A percentile compares a stretch with the other conserved stretches of the same genome.
These are phyloP conservation scores for Drosophila micromelanica DNA, from an alignment of 1,140 invertebrate genomes.

Conservation along the genomic window DNA sequence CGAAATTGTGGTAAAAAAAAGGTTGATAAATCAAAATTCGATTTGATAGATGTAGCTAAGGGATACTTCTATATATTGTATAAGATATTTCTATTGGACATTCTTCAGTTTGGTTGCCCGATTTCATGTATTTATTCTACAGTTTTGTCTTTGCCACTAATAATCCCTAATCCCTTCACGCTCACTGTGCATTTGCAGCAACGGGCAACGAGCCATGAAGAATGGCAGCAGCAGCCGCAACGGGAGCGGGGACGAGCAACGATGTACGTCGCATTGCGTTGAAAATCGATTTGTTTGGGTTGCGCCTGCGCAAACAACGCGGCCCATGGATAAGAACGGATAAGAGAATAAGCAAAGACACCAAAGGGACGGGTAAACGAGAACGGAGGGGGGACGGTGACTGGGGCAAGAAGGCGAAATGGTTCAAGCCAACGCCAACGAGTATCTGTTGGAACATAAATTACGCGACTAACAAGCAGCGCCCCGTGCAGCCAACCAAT, in stretches of 20 bases:
- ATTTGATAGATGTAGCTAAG: no score
- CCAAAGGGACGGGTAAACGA: constrained; percentile 34
- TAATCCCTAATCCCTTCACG: constrained; percentile 81
- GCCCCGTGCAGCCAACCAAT: constrained; percentile 55
- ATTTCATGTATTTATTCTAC: constrained; percentile 8
- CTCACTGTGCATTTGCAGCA: constrained; percentile 67
- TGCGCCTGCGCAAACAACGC: constrained; percentile 84
- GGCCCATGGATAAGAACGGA: constrained; percentile 78
- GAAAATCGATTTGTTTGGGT: constrained; percentile 84
- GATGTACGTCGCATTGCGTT: constrained; percentile 71
- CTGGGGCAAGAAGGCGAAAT: constrained; percentile 30
- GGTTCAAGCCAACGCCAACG: constrained; percentile 76
- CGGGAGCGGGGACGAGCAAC: constrained; percentile 23
- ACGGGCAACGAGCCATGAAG: constrained; percentile 14
- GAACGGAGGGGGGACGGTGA: not conserved
- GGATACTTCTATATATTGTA: no score
- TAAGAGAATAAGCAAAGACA: constrained; percentile 80
- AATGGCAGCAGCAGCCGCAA: constrained; percentile 14
- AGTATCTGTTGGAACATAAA: constrained; percentile 84
- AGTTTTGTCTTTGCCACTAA: constrained; percentile 56
- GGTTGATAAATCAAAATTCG: constrained; percentile 1
- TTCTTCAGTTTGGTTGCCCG: not conserved
- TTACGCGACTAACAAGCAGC: constrained; percentile 84
- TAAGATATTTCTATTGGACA: no score
- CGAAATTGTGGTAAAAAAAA: constrained; percentile 9